phyloP scores from a whole-genome alignment of 2,797 vertebrate species.

The Avahi laniger region DNA sequence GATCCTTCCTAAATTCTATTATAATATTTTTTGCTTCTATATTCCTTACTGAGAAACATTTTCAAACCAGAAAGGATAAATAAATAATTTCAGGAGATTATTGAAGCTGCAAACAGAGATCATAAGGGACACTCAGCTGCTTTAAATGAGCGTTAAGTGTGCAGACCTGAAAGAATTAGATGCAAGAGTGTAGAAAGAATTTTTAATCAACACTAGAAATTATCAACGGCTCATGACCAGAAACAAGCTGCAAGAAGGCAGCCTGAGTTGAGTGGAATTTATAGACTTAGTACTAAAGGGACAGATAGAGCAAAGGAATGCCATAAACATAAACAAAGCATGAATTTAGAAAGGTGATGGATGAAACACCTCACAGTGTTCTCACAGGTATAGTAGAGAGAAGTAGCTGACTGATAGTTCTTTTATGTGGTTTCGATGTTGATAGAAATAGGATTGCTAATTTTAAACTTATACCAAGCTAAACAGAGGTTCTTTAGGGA shows the following conservation, averaged over 20 bases:
- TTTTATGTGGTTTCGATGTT: not conserved
- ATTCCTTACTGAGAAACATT: conserved; percentile 14
- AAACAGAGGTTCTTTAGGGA: conserved; percentile 3
- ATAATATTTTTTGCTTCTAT: not conserved
- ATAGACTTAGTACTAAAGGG: not conserved
- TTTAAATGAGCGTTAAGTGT: conserved; percentile 27
- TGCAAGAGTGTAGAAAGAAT: not conserved
- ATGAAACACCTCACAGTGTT: not conserved
- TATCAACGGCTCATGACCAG: not conserved
- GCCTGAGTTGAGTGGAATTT: not conserved
- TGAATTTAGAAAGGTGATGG: not conserved
- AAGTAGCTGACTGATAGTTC: not conserved
- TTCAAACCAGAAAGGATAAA: conserved; percentile 24
- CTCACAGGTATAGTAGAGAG: not conserved
- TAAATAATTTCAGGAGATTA: conserved; percentile 23
- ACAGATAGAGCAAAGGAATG: not conserved
- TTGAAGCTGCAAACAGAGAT: conserved; percentile 5
- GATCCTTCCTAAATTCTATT: conserved; percentile 3
- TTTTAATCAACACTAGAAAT: not conserved
- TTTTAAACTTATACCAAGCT: conserved; percentile 6
- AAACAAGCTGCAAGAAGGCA: conserved; percentile 24
- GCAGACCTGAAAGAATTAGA: conserved; percentile 36
- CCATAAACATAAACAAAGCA: not conserved
- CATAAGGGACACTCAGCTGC: not conserved
- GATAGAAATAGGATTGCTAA: not conserved